Percentiles rank a stretch among this genome's conserved stretches.
These are phyloP conservation scores for Betta splendens DNA, from an alignment of 2,797 vertebrate species.

Conservation along the genomic window DNA sequence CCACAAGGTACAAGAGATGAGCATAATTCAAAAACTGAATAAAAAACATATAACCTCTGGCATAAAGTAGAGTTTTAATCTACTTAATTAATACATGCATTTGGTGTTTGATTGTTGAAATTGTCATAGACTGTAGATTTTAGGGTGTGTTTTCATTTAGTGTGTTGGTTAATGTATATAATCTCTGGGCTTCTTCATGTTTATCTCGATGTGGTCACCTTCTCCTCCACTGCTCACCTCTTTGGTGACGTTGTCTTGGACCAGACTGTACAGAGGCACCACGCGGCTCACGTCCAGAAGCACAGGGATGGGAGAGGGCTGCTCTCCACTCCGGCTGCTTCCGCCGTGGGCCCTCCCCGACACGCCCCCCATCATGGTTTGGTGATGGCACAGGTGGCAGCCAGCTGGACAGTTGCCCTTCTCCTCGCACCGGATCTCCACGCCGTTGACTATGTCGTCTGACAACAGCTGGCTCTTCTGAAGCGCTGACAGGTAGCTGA, in stretches of 20 bases:
- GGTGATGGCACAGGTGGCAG: constrained; percentile 92
- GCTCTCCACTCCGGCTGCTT: constrained; percentile 82
- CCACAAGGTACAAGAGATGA: neutral
- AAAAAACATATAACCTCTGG: too few species aligned
- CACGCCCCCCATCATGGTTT: constrained; percentile 53
- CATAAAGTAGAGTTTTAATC: too few species aligned
- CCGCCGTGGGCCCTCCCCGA: constrained; percentile 50
- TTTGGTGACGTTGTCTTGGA: constrained; percentile 94
- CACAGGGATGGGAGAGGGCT: constrained; percentile 89
- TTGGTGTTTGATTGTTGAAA: too few species aligned
- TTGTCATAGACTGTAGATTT: too few species aligned
- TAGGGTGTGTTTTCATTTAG: neutral
- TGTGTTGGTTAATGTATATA: neutral
- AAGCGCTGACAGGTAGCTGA: constrained; percentile 93
- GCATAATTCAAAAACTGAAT: neutral
- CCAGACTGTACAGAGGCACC: constrained; percentile 91
- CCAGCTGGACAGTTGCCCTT: constrained; percentile 93
- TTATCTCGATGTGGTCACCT: neutral
- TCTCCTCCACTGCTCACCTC: constrained; percentile 82
- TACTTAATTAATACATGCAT: too few species aligned
- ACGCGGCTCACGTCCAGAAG: constrained; percentile 93
- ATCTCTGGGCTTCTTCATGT: constrained; percentile 2
- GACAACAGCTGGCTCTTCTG: constrained; percentile 94
- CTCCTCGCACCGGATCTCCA: constrained; percentile 96
- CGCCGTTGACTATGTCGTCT: constrained; percentile 90